Evolutionary conservation across 2,113 vertebrate species (phyloP).

Genomic region (Etheostoma cragini): DNA sequence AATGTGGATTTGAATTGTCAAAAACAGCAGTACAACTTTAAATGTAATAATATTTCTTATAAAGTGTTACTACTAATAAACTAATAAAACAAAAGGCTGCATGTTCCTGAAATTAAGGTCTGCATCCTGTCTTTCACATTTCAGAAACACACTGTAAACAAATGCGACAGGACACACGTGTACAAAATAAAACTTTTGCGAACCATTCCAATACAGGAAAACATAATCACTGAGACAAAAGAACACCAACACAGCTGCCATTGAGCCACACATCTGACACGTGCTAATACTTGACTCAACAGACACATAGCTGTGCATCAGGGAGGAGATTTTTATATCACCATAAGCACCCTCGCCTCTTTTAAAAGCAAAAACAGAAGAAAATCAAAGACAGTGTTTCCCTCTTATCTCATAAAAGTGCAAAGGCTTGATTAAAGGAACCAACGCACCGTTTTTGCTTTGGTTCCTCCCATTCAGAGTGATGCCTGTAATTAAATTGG

Average conservation of each 20-base stretch:
- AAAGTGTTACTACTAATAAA: too few species aligned
- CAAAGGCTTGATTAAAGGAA: slow-evolving; percentile 82
- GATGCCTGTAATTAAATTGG: slow-evolving; percentile 80
- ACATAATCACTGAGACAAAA: slow-evolving; percentile 65
- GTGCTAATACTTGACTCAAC: slow-evolving; percentile 54
- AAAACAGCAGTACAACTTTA: not conserved
- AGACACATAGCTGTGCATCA: slow-evolving; percentile 15
- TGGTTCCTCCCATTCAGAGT: slow-evolving; percentile 66
- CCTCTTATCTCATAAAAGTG: slow-evolving; percentile 75
- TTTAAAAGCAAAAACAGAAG: slow-evolving; percentile 64
- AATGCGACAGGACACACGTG: not conserved
- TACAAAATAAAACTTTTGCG: slow-evolving; percentile 45
- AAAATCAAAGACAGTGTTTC: slow-evolving; percentile 74
- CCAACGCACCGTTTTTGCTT: slow-evolving; percentile 51
- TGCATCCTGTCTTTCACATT: not conserved
- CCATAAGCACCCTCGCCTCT: slow-evolving; percentile 60
- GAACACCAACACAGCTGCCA: slow-evolving; percentile 61
- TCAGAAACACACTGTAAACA: slow-evolving; percentile 1
- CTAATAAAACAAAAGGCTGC: not conserved
- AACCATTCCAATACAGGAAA: slow-evolving; percentile 46
- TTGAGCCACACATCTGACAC: slow-evolving; percentile 67
- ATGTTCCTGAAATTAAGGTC: not conserved
- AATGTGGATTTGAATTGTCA: not conserved
- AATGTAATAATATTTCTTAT: not conserved
- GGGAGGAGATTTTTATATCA: slow-evolving; percentile 65